Evolutionary conservation across 2,888 invertebrate species (phyloP), one percentile per base, ranked within the genome.

Genomic region (Aleiodes alternator): DNA sequence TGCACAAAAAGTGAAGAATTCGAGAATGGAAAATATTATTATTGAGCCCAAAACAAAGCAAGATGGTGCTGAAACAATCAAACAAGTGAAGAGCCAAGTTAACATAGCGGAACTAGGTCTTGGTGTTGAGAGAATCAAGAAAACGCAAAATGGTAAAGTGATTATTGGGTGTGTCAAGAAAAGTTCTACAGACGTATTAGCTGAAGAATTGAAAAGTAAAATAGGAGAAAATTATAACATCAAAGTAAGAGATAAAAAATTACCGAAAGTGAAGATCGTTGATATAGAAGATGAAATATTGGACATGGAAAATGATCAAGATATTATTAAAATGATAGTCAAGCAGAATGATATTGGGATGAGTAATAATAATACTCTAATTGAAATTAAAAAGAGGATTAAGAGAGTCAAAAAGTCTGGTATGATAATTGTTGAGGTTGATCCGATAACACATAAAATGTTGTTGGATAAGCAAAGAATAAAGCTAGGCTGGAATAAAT

Each of bases 401-500:
- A 1, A 14, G 38, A 61, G 68, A 38, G 29, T 23, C 11, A 8
- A n/a, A 6, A 31, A 31, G 9, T 9, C 7, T 3, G 66, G 48
- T 9, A 11, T 23, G 7, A 50, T 72, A 2, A 74, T 77, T 34
- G 64, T 57, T 11, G 74, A 74, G 14, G 74, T 77, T 16, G 70
- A 74, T 38, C 3, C 14, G 9, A 23, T 23, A 51, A 74, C 57
- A 1, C 29, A 50, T 6, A 59, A 76, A 34, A 38, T 43, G 4
- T 38, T 73, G 11, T 5, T 73, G 31, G 16, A 73, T 0, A 2
- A 64, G 9, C 51, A 64, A 14, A 73, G 5, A 48, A 16, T 75
- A 11, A 77, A 77, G 51, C 64, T 75, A 11, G 75, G 71, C 0
- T 76, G 76, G 69, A 75, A 57, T 4, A 72, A 31, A 68, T 76